Conservation (phyloP, 2,113 vertebrate genomes). For the Halichoeres trimaculatus region DNA sequence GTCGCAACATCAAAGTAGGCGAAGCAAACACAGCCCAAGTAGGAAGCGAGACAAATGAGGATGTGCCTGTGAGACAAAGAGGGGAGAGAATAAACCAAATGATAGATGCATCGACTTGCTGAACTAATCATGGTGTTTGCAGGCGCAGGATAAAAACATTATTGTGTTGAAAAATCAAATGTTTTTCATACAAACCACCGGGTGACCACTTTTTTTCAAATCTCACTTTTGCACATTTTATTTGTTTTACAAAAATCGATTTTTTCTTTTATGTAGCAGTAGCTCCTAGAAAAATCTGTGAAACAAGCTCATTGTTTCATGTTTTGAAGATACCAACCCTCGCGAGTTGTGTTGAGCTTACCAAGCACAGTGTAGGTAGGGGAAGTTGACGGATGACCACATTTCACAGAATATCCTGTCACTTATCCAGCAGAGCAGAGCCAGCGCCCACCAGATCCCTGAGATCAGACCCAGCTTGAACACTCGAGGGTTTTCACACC, state of each 20-base stretch:
- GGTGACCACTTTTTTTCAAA: too few relatives aligned
- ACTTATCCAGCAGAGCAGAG: constrained; percentile 96
- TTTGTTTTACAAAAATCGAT: too few relatives aligned
- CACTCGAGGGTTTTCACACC: constrained; percentile 96
- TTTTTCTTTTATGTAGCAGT: too few relatives aligned
- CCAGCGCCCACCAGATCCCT: constrained; percentile 95
- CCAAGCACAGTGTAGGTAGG: constrained; percentile 96
- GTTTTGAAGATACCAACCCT: background rate
- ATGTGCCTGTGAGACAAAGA: constrained; percentile 88
- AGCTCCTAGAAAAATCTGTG: too few relatives aligned
- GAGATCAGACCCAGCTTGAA: constrained; percentile 96
- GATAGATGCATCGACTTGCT: background rate
- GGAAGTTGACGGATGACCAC: constrained; percentile 96
- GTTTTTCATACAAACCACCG: too few relatives aligned
- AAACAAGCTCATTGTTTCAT: too few relatives aligned
- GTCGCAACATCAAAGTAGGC: constrained; percentile 96
- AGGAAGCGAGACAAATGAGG: constrained; percentile 95
- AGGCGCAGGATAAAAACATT: background rate
- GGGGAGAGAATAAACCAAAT: background rate
- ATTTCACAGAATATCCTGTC: constrained; percentile 96
- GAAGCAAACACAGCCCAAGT: constrained; percentile 96
- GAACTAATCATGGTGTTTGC: constrained; percentile 2
- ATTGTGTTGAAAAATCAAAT: background rate
- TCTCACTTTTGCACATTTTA: too few relatives aligned
- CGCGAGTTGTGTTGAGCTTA: constrained; percentile 75